phyloP scores from a whole-genome alignment of 2,888 invertebrate genomes.

The Hirtodrosophila duncani region DNA sequence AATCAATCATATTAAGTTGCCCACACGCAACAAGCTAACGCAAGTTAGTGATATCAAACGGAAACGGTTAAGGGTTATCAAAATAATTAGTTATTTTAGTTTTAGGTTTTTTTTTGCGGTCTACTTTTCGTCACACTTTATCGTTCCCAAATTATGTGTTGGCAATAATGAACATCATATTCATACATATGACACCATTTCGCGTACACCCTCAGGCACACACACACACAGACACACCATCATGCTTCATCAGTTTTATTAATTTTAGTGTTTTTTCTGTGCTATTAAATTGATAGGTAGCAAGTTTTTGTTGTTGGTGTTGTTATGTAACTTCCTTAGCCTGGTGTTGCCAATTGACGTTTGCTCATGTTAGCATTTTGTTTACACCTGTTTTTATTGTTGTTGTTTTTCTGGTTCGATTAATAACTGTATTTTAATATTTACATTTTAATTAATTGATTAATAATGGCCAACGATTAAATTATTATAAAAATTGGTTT shows the following conservation, averaged over 20 bases:
- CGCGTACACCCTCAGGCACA: background rate
- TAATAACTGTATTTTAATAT: constrained; percentile 28
- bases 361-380: constrained; percentile 10
- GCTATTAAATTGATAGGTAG: no score
- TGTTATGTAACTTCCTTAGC: constrained; percentile 15
- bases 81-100: constrained; percentile 6
- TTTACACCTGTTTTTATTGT: background rate
- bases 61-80: constrained; percentile 14
- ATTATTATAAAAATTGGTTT: constrained; percentile 16
- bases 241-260: constrained; percentile 30
- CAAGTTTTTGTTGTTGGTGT: constrained; percentile 4
- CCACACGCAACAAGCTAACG: no score
- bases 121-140: constrained; percentile 13
- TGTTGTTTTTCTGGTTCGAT: constrained; percentile 1
- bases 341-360: no score
- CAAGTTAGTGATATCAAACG: constrained; percentile 19
- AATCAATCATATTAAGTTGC: no score
- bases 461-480: background rate
- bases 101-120: constrained; percentile 8
- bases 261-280: constrained; percentile 18
- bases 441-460: constrained; percentile 30
- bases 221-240: no score
- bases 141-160: constrained; percentile 14
- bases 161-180: constrained; percentile 28
- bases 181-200: constrained; percentile 39